Percentiles rank a stretch among this genome's conserved stretches.
Evolutionary conservation across 2,797 vertebrate genomes (phyloP).

Genomic region (Lagodon rhomboides): DNA sequence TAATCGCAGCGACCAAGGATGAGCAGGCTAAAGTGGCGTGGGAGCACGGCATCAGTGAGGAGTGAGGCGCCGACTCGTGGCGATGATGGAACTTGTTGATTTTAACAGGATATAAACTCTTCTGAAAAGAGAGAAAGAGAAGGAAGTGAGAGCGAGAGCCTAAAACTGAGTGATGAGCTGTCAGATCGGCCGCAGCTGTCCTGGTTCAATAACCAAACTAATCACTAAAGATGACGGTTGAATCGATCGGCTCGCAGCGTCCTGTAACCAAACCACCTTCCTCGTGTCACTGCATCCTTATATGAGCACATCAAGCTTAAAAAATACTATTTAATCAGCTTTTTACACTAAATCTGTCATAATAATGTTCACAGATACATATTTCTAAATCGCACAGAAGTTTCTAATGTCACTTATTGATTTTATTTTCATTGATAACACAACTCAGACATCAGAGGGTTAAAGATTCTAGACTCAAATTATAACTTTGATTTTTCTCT

Average conservation of each 20-base stretch:
- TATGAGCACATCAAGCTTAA: neutral
- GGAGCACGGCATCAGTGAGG: constrained; percentile 90
- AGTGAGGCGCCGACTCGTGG: constrained; percentile 57
- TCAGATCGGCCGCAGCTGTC: neutral
- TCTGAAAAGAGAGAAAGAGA: neutral
- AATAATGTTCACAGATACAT: neutral
- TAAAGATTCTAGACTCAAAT: neutral
- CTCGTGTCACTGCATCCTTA: neutral
- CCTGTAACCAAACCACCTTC: constrained; percentile 9
- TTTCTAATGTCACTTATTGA: neutral
- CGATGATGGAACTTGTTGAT: neutral
- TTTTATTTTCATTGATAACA: neutral
- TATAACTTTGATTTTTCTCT: neutral
- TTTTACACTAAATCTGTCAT: neutral
- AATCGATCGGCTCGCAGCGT: neutral
- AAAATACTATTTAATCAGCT: neutral
- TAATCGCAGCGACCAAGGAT: constrained; percentile 85
- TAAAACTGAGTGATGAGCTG: neutral
- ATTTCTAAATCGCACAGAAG: neutral
- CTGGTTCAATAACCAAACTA: neutral
- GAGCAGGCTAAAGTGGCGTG: constrained; percentile 93
- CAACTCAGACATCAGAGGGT: neutral
- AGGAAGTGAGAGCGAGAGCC: neutral
- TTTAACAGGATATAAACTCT: neutral
- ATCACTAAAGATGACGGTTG: neutral